Evolutionary conservation across 37 sponge, comb jelly and placozoan species (phyloP).

Genomic region (Ephydatia muelleri): DNA sequence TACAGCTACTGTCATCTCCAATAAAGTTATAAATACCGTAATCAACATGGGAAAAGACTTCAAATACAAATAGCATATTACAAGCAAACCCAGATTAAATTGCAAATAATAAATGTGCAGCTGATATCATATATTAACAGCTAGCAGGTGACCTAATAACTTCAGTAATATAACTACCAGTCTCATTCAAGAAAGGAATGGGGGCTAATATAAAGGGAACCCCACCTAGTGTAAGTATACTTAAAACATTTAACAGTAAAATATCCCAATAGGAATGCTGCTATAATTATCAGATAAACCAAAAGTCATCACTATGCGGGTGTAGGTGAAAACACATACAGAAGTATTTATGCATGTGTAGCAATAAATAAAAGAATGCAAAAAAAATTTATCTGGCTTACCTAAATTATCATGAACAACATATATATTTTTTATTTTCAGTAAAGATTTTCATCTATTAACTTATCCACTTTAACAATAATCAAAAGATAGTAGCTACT

Average conservation of each 20-base stretch:
- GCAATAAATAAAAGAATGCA: constrained; percentile 64
- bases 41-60: constrained; percentile 53
- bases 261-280: constrained; percentile 60
- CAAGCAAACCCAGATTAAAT: constrained; percentile 78
- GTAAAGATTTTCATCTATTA: constrained; percentile 44
- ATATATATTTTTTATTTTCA: constrained; percentile 54
- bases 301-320: constrained; percentile 71
- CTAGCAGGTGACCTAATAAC: constrained; percentile 69
- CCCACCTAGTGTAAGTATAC: constrained; percentile 74
- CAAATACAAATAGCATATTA: constrained; percentile 56
- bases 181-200: constrained; percentile 61
- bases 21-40: constrained; percentile 67
- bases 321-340: constrained; percentile 78
- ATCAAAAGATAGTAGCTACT: constrained; percentile 31
- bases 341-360: constrained; percentile 59
- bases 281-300: constrained; percentile 69
- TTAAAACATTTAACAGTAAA: constrained; percentile 59
- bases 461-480: constrained; percentile 41
- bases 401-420: no score
- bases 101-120: constrained; percentile 81
- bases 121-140: constrained; percentile 78
- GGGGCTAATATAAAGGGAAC: constrained; percentile 68
- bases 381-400: constrained; percentile 42
- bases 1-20: constrained; percentile 76
- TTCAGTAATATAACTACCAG: constrained; percentile 61